These are phyloP conservation scores for Eubasilissa splendida DNA, from an alignment of 2,888 invertebrate species.

Conservation along the genomic window DNA sequence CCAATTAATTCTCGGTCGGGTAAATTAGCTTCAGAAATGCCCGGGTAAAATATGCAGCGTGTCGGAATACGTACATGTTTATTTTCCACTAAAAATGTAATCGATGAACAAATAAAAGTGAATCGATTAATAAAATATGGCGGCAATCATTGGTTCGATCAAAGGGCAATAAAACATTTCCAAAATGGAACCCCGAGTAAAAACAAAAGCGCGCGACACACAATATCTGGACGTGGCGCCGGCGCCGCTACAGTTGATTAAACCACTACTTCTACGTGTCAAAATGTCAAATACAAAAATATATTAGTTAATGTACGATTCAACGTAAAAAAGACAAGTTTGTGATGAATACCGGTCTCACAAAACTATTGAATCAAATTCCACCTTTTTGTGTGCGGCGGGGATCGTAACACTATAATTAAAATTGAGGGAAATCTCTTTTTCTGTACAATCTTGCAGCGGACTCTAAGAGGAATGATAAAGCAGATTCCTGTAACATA, in stretches of 20 bases:
- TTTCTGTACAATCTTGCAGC: neutral
- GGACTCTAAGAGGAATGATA: slow-evolving; percentile 22
- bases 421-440: slow-evolving; percentile 1
- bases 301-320: neutral
- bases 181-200: slow-evolving; percentile 13
- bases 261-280: neutral
- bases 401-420: neutral
- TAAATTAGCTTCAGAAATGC: too few species aligned
- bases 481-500: slow-evolving; percentile 34
- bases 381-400: neutral
- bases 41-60: too few species aligned
- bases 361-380: too few species aligned
- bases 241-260: slow-evolving; percentile 13
- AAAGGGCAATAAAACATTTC: slow-evolving; percentile 27
- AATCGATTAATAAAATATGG: neutral
- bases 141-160: slow-evolving; percentile 5
- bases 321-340: too few species aligned
- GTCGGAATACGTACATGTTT: too few species aligned
- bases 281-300: too few species aligned
- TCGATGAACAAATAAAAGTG: slow-evolving; percentile 1
- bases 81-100: neutral
- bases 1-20: too few species aligned
- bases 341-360: too few species aligned
- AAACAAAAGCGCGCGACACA: slow-evolving; percentile 30
- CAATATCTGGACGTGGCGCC: neutral